Evolutionary conservation across 2,888 invertebrate genomes (phyloP).

Genomic region (Hirtodrosophila trivittata): DNA sequence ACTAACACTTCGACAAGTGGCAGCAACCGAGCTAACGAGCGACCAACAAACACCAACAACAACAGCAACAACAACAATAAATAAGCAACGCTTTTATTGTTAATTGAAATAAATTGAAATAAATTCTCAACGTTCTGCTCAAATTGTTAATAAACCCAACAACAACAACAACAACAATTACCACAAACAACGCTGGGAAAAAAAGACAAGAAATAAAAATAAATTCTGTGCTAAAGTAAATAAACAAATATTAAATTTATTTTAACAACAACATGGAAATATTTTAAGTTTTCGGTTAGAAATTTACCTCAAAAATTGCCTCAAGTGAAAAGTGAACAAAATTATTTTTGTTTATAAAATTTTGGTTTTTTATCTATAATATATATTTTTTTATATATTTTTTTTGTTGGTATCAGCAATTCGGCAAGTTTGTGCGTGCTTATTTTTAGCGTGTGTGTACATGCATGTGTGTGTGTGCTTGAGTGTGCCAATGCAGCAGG

Average conservation of each 20-base stretch:
- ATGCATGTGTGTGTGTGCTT: slow-evolving; percentile 5
- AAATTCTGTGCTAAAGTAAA: slow-evolving; percentile 26
- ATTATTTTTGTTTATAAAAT: no score
- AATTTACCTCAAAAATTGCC: slow-evolving; percentile 8
- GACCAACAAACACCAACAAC: slow-evolving; percentile 25
- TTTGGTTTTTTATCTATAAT: slow-evolving; percentile 20
- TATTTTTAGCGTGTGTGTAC: slow-evolving; percentile 52
- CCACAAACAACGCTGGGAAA: slow-evolving; percentile 19
- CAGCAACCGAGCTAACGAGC: slow-evolving; percentile 32
- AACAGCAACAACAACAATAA: slow-evolving; percentile 23
- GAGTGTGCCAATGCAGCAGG: slow-evolving; percentile 25
- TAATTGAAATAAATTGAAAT: slow-evolving; percentile 83
- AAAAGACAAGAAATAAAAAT: slow-evolving; percentile 35
- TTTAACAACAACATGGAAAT: not conserved
- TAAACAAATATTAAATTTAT: not conserved
- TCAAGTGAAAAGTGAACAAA: slow-evolving; percentile 1
- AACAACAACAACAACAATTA: slow-evolving; percentile 39
- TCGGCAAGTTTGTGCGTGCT: slow-evolving; percentile 28
- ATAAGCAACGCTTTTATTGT: slow-evolving; percentile 65
- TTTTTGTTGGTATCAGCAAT: slow-evolving; percentile 46
- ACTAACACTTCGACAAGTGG: slow-evolving; percentile 63
- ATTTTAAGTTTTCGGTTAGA: not conserved
- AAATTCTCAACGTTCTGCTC: slow-evolving; percentile 78
- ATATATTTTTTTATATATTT: slow-evolving; percentile 3
- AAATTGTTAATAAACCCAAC: slow-evolving; percentile 80